Conservation (phyloP, 2,888 invertebrate species). For the Amphipoea lucens region DNA sequence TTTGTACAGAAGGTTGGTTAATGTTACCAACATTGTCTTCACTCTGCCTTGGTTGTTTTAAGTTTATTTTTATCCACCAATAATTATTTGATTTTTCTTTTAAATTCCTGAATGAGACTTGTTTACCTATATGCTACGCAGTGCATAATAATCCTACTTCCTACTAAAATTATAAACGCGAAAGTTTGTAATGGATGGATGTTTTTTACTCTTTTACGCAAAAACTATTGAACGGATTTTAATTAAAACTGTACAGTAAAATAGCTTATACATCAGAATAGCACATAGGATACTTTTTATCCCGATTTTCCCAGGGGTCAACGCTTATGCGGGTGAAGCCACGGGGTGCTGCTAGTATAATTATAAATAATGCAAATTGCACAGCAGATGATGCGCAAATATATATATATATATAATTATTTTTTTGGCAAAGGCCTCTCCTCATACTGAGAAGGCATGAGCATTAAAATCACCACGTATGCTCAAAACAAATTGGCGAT, state of each 20-base stretch:
- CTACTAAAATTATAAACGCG: too few relatives aligned
- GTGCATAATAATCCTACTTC: not conserved
- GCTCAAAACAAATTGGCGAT: not conserved
- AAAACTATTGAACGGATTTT: too few relatives aligned
- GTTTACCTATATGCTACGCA: not conserved
- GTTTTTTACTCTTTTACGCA: too few relatives aligned
- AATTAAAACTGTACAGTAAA: too few relatives aligned
- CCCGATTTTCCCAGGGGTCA: too few relatives aligned
- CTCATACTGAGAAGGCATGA: not conserved
- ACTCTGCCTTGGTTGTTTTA: not conserved
- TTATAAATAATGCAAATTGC: conserved; percentile 7
- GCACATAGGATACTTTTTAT: too few relatives aligned
- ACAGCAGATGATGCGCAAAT: conserved; percentile 13
- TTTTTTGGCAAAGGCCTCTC: not conserved
- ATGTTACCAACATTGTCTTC: not conserved
- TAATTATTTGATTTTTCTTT: not conserved
- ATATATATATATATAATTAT: too few relatives aligned
- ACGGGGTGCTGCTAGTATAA: not conserved
- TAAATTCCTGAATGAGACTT: not conserved
- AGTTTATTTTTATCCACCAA: not conserved
- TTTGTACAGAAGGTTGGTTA: not conserved
- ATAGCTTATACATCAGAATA: too few relatives aligned
- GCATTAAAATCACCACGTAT: not conserved
- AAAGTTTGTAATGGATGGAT: too few relatives aligned
- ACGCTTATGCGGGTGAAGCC: too few relatives aligned